phyloP scores from a whole-genome alignment of 2,113 vertebrate species.

The Verasper variegatus region DNA sequence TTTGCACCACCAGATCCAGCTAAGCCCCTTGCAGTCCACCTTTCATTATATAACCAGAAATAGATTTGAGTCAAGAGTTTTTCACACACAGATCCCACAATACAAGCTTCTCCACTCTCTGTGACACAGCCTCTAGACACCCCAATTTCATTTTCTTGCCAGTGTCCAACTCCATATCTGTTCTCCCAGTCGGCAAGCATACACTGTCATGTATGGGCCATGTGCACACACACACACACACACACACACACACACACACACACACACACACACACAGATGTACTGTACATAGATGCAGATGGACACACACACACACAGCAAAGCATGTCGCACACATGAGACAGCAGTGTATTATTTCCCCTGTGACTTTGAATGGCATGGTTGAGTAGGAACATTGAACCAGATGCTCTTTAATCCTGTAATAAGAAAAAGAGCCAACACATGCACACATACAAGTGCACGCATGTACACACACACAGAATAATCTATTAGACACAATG shows the following conservation, averaged over 20 bases:
- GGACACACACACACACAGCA: not conserved
- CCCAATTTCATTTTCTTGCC: conserved; percentile 66
- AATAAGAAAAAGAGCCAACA: conserved; percentile 77
- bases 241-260: conserved; percentile 5
- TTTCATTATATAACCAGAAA: conserved; percentile 75
- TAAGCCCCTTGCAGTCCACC: conserved; percentile 58
- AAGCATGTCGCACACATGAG: conserved; percentile 34
- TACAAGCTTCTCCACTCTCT: conserved; percentile 61
- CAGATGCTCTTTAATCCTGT: conserved; percentile 81
- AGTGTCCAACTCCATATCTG: conserved; percentile 58
- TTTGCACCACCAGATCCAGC: conserved; percentile 49
- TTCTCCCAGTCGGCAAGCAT: conserved; percentile 47
- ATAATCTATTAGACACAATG: conserved; percentile 72
- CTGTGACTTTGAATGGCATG: conserved; percentile 66
- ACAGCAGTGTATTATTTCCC: conserved; percentile 74
- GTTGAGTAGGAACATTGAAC: conserved; percentile 74
- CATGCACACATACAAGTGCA: conserved; percentile 50
- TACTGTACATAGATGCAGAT: not conserved
- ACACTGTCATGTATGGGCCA: conserved; percentile 24
- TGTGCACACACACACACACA: not conserved
- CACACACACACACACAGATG: not conserved
- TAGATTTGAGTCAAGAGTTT: conserved; percentile 69
- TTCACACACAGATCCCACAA: conserved; percentile 47
- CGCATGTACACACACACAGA: conserved; percentile 49
- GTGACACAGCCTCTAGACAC: conserved; percentile 62